Evolutionary conservation across 2,888 invertebrate species (phyloP).

Genomic region (Cataglyphis rosenhaueri): DNA sequence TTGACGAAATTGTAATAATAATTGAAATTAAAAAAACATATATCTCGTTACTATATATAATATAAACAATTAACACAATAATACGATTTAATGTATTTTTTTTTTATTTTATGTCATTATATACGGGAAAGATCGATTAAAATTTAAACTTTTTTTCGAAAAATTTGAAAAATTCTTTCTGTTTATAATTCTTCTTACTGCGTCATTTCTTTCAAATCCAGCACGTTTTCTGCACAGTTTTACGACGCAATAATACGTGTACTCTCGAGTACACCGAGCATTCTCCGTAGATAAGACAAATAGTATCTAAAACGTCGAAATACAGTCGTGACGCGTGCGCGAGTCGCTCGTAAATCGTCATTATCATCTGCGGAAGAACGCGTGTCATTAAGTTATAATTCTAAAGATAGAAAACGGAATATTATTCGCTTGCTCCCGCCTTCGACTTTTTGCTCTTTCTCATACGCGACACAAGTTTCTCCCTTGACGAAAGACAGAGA

Average conservation of each 20-base stretch:
- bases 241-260: conserved; percentile 7
- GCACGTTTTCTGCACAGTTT: not conserved
- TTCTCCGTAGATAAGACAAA: conserved; percentile 29
- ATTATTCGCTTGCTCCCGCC: conserved; percentile 2
- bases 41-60: not conserved
- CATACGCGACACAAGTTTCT: conserved; percentile 13
- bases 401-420: conserved; percentile 45
- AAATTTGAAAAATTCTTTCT: conserved; percentile 11
- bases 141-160: conserved; percentile 2
- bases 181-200: not conserved
- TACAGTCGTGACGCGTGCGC: conserved; percentile 33
- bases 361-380: conserved; percentile 36
- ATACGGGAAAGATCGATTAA: not conserved
- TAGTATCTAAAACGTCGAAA: conserved; percentile 49
- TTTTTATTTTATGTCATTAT: not conserved
- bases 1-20: not conserved
- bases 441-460: conserved; percentile 7
- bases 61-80: not conserved
- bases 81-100: not conserved
- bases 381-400: conserved; percentile 53
- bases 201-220: conserved; percentile 5
- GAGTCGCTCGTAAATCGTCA: conserved; percentile 33
- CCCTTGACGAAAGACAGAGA: not conserved
- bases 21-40: not conserved
- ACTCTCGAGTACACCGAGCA: conserved; percentile 14